Evolutionary conservation across 1,140 invertebrate species (phyloP), one percentile per base, ranked within the genome.

Genomic region (Pomacea maculata): DNA sequence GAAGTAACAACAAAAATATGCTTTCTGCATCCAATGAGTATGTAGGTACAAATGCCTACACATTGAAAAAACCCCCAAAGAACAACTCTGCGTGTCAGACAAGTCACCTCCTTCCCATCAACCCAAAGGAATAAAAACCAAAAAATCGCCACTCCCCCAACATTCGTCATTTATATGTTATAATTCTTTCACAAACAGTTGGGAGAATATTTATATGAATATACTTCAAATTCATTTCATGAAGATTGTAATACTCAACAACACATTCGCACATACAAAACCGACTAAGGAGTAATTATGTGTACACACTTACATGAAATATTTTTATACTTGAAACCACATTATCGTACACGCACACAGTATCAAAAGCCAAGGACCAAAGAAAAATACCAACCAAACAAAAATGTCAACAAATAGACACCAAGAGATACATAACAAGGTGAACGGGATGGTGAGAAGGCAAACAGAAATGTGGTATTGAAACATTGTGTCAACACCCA

Each of bases 181-280:
- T 61, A 61, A 61, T 61, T 61, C 57, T 61, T 61, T 61, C 57
- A 61, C 57, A 70, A 70, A 70, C 12, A 54, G 19, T 75, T 75
- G 54, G 52, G 52, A 73, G 21, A 73, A 73, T 45, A 75, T 75
- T 55, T 55, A 75, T 75, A 75, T 57, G 73, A 75, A 75, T 75
- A 75, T 75, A 75, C 57, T 75, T 75, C 52, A 17, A 57, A 29
- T 57, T 75, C 73, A 75, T 75, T 75, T 75, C 52, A 75, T 61
- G 57, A 61, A 45, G 57, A 57, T 72, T 55, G 57, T 75, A 75
- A 75, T 75, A 75, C 19, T 75, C 55, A 72, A 72, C 71, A 75
- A 75, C 73, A 61, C 57, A 75, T 75, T 75, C 73, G 73, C 73
- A 75, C 73, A 75, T 75, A 75, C 45, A 75, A 75, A 75, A 75